phyloP scores from a whole-genome alignment of 1,140 invertebrate species.

The Thereuonema tuberculata region DNA sequence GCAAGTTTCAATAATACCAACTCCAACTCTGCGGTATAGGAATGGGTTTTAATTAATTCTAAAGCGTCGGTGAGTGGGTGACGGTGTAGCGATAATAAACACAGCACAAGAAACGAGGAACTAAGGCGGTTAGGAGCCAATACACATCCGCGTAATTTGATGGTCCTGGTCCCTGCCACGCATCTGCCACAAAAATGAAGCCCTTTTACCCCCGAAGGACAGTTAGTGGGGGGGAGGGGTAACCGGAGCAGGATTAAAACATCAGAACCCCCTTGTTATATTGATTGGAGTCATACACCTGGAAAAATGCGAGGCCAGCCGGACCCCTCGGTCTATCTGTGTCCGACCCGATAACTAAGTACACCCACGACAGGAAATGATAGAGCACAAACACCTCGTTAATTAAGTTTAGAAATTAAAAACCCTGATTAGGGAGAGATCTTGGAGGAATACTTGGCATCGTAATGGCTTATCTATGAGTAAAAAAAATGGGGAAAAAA shows the following conservation, averaged over 20 bases:
- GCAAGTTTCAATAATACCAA: slow-evolving; percentile 7
- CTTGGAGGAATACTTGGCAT: not conserved
- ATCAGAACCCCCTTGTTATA: too few relatives aligned
- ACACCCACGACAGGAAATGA: not conserved
- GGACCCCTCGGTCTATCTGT: too few relatives aligned
- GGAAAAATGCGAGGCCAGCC: not conserved
- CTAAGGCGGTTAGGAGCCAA: too few relatives aligned
- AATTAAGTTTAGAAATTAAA: slow-evolving; percentile 9
- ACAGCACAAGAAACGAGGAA: not conserved
- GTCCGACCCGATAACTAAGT: not conserved
- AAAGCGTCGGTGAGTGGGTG: too few relatives aligned
- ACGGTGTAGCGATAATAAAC: slow-evolving; percentile 9
- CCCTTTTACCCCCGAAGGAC: too few relatives aligned
- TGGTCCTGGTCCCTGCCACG: too few relatives aligned
- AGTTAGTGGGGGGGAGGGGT: too few relatives aligned
- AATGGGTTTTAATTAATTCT: slow-evolving; percentile 10
- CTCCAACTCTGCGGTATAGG: slow-evolving; percentile 3
- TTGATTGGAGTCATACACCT: too few relatives aligned
- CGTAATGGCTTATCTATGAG: slow-evolving; percentile 5
- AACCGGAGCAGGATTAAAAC: too few relatives aligned
- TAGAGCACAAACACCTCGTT: not conserved
- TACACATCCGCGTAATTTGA: too few relatives aligned
- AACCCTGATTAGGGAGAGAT: slow-evolving; percentile 7
- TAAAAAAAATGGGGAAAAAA: too few relatives aligned
- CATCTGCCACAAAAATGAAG: too few relatives aligned